Percentiles rank a stretch among this genome's conserved stretches.
phyloP scores from a whole-genome alignment of 2,797 vertebrate species.

The Pipistrellus nathusii region DNA sequence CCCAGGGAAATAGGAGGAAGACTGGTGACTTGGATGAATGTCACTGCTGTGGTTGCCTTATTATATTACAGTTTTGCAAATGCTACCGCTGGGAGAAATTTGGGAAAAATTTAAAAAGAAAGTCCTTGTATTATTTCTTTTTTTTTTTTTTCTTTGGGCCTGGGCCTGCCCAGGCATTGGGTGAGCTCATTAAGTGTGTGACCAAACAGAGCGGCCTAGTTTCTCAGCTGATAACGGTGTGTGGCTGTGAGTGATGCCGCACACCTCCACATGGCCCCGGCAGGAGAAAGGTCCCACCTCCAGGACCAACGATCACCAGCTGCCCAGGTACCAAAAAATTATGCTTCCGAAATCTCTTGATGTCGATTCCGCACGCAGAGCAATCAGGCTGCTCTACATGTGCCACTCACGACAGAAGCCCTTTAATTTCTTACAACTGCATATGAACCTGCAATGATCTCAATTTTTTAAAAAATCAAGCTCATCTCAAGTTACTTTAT shows the following conservation, averaged over 20 bases:
- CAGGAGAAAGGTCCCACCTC: too few species aligned
- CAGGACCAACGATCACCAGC: conserved; percentile 88
- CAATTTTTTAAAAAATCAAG: not conserved
- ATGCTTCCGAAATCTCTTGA: conserved; percentile 99
- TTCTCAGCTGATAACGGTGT: too few species aligned
- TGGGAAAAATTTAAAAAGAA: not conserved
- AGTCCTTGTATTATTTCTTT: not conserved
- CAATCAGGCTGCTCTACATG: conserved; percentile 81
- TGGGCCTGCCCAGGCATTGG: too few species aligned
- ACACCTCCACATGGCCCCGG: too few species aligned
- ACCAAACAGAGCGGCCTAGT: too few species aligned
- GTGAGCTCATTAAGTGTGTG: too few species aligned
- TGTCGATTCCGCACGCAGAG: conserved; percentile 94
- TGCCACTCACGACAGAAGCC: conserved; percentile 94
- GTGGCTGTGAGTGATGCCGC: too few species aligned
- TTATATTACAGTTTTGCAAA: not conserved
- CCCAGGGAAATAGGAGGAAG: not conserved
- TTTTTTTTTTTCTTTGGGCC: too few species aligned
- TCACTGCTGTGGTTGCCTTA: not conserved
- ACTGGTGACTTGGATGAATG: not conserved
- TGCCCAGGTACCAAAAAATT: conserved; percentile 92
- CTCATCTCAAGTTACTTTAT: conserved; percentile 36
- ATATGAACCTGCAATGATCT: not conserved
- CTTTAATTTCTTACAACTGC: conserved; percentile 88
- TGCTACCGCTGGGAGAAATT: not conserved